These are phyloP conservation scores for Battus philenor DNA, from an alignment of 1,140 invertebrate species.

Conservation along the genomic window DNA sequence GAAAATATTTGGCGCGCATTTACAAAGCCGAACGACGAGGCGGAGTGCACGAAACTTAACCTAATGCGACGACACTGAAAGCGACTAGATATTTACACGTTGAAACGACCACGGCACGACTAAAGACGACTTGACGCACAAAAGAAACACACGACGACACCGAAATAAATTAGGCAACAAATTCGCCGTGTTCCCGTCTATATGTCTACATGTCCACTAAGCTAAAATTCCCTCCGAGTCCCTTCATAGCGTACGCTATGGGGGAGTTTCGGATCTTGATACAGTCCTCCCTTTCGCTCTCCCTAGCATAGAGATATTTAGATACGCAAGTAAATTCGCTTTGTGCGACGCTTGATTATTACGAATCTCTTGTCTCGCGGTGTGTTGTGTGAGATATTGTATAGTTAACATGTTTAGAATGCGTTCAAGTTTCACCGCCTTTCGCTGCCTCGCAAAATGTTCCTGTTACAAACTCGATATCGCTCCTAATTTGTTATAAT, in stretches of 20 bases:
- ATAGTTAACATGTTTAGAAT: constrained; percentile 23
- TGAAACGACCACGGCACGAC: constrained; percentile 50
- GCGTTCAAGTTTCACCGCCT: constrained; percentile 10
- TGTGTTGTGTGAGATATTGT: constrained; percentile 33
- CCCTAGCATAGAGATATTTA: constrained; percentile 54
- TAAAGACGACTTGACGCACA: constrained; percentile 71
- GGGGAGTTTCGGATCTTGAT: constrained; percentile 60
- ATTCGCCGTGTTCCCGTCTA: constrained; percentile 74
- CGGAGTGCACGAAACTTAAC: constrained; percentile 18
- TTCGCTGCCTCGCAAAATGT: no score
- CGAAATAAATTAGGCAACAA: constrained; percentile 75
- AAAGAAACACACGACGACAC: constrained; percentile 72
- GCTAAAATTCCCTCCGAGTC: constrained; percentile 68
- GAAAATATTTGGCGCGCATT: constrained; percentile 10
- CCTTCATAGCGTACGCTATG: constrained; percentile 64
- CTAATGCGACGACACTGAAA: constrained; percentile 21
- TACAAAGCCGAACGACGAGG: constrained; percentile 7
- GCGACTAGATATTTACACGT: constrained; percentile 36
- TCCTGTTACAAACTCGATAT: no score
- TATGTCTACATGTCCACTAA: constrained; percentile 77
- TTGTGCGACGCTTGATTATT: constrained; percentile 67
- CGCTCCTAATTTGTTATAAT: no score
- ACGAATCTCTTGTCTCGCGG: constrained; percentile 50
- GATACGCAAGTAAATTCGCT: constrained; percentile 62
- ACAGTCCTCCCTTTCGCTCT: constrained; percentile 66